Conservation (phyloP, 1,140 invertebrate species). For the Doryteuthis pealeii region DNA sequence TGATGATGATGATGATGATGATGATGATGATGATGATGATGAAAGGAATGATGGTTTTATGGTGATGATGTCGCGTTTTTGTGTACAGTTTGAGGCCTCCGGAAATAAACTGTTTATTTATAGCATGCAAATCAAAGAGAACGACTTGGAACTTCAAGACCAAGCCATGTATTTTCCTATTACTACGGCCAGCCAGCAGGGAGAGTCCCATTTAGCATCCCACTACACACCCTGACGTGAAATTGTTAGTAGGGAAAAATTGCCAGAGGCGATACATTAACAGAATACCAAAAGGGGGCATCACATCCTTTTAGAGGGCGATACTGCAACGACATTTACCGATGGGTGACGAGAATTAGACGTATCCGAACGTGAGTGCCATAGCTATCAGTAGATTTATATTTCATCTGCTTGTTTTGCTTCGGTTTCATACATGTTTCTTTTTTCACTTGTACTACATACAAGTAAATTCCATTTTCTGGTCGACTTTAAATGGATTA, state of each 20-base stretch:
- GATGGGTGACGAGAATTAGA: conserved; percentile 6
- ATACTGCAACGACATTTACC: not conserved
- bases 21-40: not conserved
- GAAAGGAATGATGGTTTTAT: no score
- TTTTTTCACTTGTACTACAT: no score
- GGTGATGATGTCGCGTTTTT: not conserved
- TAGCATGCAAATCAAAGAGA: conserved; percentile 11
- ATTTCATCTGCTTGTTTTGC: not conserved
- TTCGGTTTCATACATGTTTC: not conserved
- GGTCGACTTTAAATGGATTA: no score
- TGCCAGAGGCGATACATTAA: conserved; percentile 1
- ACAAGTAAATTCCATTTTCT: no score
- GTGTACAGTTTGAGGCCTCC: not conserved
- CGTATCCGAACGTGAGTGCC: not conserved
- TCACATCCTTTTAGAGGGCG: conserved; percentile 3
- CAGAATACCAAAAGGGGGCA: conserved; percentile 5
- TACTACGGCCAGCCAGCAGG: conserved; percentile 8
- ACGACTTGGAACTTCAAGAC: not conserved
- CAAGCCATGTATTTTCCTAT: not conserved
- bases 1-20: not conserved
- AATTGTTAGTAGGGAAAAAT: conserved; percentile 3
- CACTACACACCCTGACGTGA: conserved; percentile 7
- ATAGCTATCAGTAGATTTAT: not conserved
- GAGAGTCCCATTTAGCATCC: not conserved
- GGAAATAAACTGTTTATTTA: conserved; percentile 10